Percentiles rank a stretch among this genome's conserved stretches.
phyloP scores from a whole-genome alignment of 2,888 invertebrate species.

The Cheilosia scutellata region DNA sequence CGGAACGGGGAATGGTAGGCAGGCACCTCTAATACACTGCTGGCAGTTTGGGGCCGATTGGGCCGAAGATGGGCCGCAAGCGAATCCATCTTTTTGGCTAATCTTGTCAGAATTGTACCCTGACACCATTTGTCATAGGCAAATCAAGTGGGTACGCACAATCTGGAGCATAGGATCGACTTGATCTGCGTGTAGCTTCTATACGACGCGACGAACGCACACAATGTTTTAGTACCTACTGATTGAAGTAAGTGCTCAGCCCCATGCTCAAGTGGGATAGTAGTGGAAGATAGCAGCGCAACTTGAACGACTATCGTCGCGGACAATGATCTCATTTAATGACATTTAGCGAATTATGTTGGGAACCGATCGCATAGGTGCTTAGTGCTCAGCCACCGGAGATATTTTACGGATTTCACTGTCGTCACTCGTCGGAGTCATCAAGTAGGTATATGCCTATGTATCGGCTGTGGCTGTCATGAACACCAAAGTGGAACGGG shows the following conservation, averaged over 20 bases:
- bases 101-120: conserved; percentile 70
- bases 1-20: conserved; percentile 60
- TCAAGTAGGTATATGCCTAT: conserved; percentile 6
- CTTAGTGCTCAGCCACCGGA: conserved; percentile 70
- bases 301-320: conserved; percentile 58
- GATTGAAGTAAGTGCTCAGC: conserved; percentile 52
- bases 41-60: conserved; percentile 6
- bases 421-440: conserved; percentile 56
- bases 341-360: conserved; percentile 74
- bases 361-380: conserved; percentile 71
- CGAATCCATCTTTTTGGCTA: conserved; percentile 70
- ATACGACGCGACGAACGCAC: not conserved
- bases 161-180: conserved; percentile 66
- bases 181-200: conserved; percentile 26
- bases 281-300: conserved; percentile 28
- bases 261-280: conserved; percentile 12
- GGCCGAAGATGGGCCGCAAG: conserved; percentile 16
- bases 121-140: conserved; percentile 73
- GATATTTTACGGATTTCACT: conserved; percentile 69
- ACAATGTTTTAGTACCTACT: conserved; percentile 13
- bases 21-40: conserved; percentile 34
- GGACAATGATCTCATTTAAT: conserved; percentile 76
- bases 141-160: conserved; percentile 73
- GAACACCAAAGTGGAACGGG: conserved; percentile 66
- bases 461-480: conserved; percentile 16